Evolutionary conservation across 1,140 invertebrate genomes (phyloP).

Genomic region (Riptortus pedestris): DNA sequence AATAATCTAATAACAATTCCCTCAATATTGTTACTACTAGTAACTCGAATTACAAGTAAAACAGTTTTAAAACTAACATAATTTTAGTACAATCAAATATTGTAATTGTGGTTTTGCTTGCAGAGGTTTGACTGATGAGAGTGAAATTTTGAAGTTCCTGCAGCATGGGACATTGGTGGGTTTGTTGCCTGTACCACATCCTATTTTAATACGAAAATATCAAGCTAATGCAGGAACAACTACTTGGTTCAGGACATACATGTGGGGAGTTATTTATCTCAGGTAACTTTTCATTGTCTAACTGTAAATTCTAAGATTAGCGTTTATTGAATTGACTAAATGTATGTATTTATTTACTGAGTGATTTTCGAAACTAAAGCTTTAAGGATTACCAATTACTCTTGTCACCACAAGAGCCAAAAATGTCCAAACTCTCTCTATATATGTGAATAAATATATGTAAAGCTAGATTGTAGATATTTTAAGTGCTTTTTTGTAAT

Average conservation of each 20-base stretch:
- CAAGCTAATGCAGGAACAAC: conserved; percentile 96
- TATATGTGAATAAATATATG: background rate
- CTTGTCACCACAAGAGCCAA: background rate
- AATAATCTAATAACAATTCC: too few species aligned
- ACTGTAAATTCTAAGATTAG: conserved; percentile 18
- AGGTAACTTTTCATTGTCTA: conserved; percentile 45
- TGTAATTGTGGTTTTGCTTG: too few species aligned
- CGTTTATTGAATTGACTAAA: background rate
- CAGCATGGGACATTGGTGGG: conserved; percentile 98
- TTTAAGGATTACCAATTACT: background rate
- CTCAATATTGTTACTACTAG: too few species aligned
- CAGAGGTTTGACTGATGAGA: conserved; percentile 97
- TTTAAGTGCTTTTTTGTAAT: too few species aligned
- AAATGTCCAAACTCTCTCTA: background rate
- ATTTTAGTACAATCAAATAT: too few species aligned
- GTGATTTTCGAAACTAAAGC: background rate
- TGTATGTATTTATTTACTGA: background rate
- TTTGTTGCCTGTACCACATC: conserved; percentile 94
- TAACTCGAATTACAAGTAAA: too few species aligned
- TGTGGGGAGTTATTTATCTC: conserved; percentile 99
- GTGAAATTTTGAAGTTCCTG: conserved; percentile 96
- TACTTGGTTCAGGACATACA: conserved; percentile 97
- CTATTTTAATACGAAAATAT: conserved; percentile 96
- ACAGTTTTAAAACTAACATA: too few species aligned
- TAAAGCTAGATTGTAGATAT: background rate